phyloP scores from a whole-genome alignment of 2,113 vertebrate species.

The Uria lomvia region DNA sequence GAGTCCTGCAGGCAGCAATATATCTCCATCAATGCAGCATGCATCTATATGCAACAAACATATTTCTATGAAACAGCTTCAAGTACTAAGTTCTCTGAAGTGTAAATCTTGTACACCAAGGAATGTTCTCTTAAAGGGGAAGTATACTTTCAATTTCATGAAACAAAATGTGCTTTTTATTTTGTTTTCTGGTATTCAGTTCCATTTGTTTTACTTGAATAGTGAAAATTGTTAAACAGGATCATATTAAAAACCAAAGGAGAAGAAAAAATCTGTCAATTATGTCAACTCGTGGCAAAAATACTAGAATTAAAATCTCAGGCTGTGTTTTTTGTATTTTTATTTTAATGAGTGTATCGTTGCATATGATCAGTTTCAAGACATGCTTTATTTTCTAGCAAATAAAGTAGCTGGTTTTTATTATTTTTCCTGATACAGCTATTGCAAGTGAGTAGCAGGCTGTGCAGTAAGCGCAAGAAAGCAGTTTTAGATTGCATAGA shows the following conservation, averaged over 20 bases:
- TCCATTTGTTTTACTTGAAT: constrained; percentile 60
- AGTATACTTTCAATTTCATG: background rate
- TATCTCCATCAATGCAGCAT: constrained; percentile 40
- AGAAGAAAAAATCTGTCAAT: background rate
- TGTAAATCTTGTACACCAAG: background rate
- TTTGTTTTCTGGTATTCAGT: constrained; percentile 30
- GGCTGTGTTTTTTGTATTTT: constrained; percentile 52
- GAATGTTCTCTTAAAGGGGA: constrained; percentile 7
- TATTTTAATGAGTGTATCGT: constrained; percentile 33
- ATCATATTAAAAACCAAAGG: constrained; percentile 55
- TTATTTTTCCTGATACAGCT: background rate
- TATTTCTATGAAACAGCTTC: constrained; percentile 15
- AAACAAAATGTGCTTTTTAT: constrained; percentile 12
- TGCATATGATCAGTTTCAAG: background rate
- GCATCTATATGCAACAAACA: constrained; percentile 33
- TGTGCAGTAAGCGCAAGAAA: background rate
- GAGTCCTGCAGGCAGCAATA: constrained; percentile 65
- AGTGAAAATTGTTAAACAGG: background rate
- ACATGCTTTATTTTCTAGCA: constrained; percentile 11
- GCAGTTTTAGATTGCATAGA: background rate
- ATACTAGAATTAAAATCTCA: constrained; percentile 55
- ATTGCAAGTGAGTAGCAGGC: background rate
- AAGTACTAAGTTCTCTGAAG: background rate
- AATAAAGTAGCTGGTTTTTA: background rate
- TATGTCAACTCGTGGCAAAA: background rate